A percentile compares a stretch with the other conserved stretches of the same genome.
Conservation (phyloP, 2,888 invertebrate species). For the Buathra laborator region DNA sequence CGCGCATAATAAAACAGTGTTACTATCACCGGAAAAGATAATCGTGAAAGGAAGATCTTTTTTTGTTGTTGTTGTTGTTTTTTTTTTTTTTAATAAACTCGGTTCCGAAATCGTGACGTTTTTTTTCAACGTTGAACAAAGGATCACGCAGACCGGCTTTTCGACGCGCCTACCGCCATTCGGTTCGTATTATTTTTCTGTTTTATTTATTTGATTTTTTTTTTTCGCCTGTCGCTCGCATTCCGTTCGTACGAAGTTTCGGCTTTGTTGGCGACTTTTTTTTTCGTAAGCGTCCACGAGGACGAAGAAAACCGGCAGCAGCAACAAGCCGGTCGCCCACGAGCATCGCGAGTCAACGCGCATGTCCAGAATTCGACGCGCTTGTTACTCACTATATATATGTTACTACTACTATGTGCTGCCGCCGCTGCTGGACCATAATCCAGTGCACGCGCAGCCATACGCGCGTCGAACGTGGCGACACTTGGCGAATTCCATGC, state of each 20-base stretch:
- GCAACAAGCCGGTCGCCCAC: constrained; percentile 62
- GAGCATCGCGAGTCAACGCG: constrained; percentile 60
- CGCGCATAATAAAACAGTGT: constrained; percentile 4
- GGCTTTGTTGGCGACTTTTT: background rate
- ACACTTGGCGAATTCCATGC: constrained; percentile 66
- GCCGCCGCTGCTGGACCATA: constrained; percentile 53
- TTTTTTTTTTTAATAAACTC: background rate
- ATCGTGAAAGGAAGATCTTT: background rate
- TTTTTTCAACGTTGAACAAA: background rate
- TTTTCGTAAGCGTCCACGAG: constrained; percentile 37
- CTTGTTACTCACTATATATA: constrained; percentile 23
- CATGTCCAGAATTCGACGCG: constrained; percentile 66
- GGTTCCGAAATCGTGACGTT: background rate
- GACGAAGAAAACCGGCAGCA: constrained; percentile 49
- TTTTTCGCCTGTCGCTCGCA: background rate
- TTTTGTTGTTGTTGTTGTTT: background rate
- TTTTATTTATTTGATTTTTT: too few species aligned
- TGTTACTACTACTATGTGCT: constrained; percentile 17
- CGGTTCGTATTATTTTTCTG: background rate
- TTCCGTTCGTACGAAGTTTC: background rate
- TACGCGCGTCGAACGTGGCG: constrained; percentile 67
- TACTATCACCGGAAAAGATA: background rate
- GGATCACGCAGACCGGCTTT: constrained; percentile 8
- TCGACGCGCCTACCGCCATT: constrained; percentile 19
- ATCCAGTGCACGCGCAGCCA: constrained; percentile 61